Base-by-base conservation (phyloP, 2,888 invertebrate species). In the Atrina japonica region DNA sequence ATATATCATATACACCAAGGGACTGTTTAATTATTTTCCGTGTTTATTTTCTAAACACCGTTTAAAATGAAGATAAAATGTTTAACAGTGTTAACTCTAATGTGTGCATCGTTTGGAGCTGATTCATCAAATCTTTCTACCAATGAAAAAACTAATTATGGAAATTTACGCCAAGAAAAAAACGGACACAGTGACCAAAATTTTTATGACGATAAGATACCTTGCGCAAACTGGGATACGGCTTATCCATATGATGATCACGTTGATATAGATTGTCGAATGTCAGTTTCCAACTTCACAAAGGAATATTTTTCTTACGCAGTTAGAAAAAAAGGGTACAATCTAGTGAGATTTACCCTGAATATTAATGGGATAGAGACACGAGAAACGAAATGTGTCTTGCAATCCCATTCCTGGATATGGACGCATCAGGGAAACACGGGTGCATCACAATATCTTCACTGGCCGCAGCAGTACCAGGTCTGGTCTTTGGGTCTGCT, bases 401-500 rank as follows among this genome's bases (percentile, higher is more conserved):
- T 69, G 3, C 53, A 69, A 43, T 56, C 63, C 3, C 25, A 56
- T 6, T 5, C 47, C 1, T 80, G 80, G 80, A 61, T 71, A 0
- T 80, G 80, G 80, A 77, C 80, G 9, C 77, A 64, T 45, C 58
- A 50, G 11, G 77, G 77, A 5, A 40, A 65, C 3, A 49, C 52
- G 40, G 76, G 76, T 1, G 74, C 76, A 3, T 41, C 68, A 9
- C 71, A 76, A 50, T 75, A 66, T 65, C 66, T 80, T 2, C 52
- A 59, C 5, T 80, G 79, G 79, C 79, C 79, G 6, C 61, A 66
- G 14, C 76, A 77, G 49, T 80, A 76, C 47, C 61, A 68, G 0
- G 67, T 76, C 11, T 80, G 80, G 80, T 80, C 80, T 2, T 49
- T 80, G 40, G 77, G 76, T 2, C 60, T 78, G 1, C 56, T 78